Base-by-base conservation (phyloP, 2,888 invertebrate genomes). In the Macrosiphum euphorbiae region DNA sequence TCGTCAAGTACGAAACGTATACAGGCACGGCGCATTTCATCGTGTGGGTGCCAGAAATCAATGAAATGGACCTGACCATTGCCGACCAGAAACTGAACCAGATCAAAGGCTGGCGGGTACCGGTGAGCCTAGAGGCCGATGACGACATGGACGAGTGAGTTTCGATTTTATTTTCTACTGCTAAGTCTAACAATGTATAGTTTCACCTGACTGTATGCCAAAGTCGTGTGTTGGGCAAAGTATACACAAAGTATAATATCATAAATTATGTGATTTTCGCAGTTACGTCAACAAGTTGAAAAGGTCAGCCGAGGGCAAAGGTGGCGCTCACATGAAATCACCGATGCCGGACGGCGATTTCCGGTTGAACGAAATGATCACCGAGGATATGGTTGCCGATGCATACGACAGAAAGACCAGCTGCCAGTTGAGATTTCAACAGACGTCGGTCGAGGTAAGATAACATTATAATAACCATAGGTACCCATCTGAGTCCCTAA, bases 41-140 rank as follows among this genome's bases (percentile, higher is more conserved):
- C 41, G 99, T 99, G 3, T 99, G 99, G 99, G 98, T 99, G 97
- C 99, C 99, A 0, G 99, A 99, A 96, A 97, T 98, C 95, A 98
- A 99, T 0, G 94, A 94, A 92, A 96, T 99, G 94, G 98, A 99
- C 95, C 97, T 99, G 58, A 97, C 98, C 95, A 98, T 99, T 10
- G 97, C 98, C 35, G 99, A 99, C 96, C 97, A 98, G 95, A 97
- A 98, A 95, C 96, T 99, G 94, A 99, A 98, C 94, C 99, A 99
- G 96, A 97, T 99, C 95, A 98, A 98, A 96, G 98, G 98, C 87
- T 99, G 99, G 99, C 98, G 98, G 96, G 98, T 98, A 88, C 98
- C 98, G 10, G 94, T 90, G 1, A 90, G 90, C 41, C 20, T 94
- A 20, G 94, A 94, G 55, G 86, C 90, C 13, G 94, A 94, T 24